Base-by-base conservation (phyloP, 2,888 invertebrate species). In the Drosophila acutilabella region DNA sequence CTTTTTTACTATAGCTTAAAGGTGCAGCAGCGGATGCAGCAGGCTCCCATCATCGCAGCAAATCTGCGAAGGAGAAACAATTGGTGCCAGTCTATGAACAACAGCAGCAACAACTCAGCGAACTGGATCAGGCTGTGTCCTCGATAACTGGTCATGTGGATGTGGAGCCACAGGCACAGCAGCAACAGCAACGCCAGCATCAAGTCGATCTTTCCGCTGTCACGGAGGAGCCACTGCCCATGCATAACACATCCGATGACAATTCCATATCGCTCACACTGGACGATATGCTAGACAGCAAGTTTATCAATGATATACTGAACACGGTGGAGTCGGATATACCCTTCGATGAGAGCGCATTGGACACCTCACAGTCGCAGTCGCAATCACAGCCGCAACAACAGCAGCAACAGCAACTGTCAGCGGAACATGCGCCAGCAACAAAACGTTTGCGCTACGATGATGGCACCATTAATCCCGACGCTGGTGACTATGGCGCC, bases 221-320 rank as follows among this genome's bases (percentile, higher is more conserved):
- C 4, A 20, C 52, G 1, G 88, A 84, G 33, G 79, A 77, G 7
- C 74, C 79, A 16, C 59, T 90, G 73, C 84, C 88, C 4, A 73
- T 80, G 41, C 87, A 89, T 16, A 91, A 88, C 18, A 75, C 87
- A 45, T 89, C 90, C 13, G 91, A 92, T 65, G 89, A 92, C 8
- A 91, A 90, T 72, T 91, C 91, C 18, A 90, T 92, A 72, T 88
- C 85, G 4, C 70, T 91, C 20, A 91, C 88, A 1, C 79, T 92
- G 33, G 91, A 91, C 33, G 92, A 92, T 45, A 88, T 90, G 81
- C 81, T 92, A 20, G 91, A 91, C 71, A 91, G 90, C 62, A 91
- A 91, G 79, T 85, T 91, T 33, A 90, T 92, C 20, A 92, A 91
- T 38, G 92, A 91, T 61, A 91, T 92, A 3, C 65, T 91, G 4